Conservation (phyloP, 2,888 invertebrate genomes). For the Rhamphomyia laevipes region DNA sequence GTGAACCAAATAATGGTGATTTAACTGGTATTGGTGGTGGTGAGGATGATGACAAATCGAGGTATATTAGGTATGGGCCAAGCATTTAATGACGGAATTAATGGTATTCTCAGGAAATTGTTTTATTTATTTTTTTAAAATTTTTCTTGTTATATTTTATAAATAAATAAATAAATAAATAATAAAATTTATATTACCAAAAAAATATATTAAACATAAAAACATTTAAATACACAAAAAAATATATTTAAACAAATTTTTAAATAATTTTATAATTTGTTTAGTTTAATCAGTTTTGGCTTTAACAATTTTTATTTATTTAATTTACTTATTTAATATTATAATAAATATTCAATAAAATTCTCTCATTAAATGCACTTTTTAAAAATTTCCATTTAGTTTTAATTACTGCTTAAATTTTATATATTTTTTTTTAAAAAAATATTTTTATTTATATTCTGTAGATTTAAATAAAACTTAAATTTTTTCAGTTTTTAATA, state of each 20-base stretch:
- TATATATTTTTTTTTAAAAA: neutral
- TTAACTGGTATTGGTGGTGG: slow-evolving; percentile 40
- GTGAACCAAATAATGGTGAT: slow-evolving; percentile 33
- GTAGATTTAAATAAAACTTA: too few relatives aligned
- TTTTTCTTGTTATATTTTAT: neutral
- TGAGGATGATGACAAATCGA: slow-evolving; percentile 82
- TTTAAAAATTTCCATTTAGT: too few relatives aligned
- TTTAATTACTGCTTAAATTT: too few relatives aligned
- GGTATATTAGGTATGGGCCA: slow-evolving; percentile 65
- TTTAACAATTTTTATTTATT: too few relatives aligned
- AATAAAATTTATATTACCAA: neutral
- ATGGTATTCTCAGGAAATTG: slow-evolving; percentile 20
- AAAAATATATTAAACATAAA: too few relatives aligned
- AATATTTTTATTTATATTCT: neutral
- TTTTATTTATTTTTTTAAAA: neutral
- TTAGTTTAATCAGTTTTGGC: neutral
- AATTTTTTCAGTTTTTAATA: neutral
- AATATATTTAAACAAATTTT: too few relatives aligned
- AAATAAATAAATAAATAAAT: neutral
- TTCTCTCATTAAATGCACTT: too few relatives aligned
- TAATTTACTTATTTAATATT: too few relatives aligned
- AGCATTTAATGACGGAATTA: slow-evolving; percentile 39
- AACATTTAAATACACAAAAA: too few relatives aligned
- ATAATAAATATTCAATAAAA: too few relatives aligned
- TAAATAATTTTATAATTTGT: too few relatives aligned